These are phyloP conservation scores for Nephrotoma guestfalica DNA, from an alignment of 2,888 invertebrate species.

Conservation along the genomic window DNA sequence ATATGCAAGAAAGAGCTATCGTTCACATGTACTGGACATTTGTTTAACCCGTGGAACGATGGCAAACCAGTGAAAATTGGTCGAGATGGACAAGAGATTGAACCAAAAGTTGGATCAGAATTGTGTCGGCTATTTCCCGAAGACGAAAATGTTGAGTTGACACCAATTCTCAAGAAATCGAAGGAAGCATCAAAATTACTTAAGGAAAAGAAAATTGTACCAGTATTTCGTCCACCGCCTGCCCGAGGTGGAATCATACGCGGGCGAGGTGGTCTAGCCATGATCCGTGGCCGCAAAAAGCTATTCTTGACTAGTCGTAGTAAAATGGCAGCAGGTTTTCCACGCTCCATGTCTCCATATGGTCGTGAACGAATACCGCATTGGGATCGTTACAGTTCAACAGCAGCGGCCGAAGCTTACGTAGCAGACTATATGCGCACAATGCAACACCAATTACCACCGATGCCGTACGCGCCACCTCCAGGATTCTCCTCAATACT, in stretches of 20 bases:
- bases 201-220: conserved; percentile 31
- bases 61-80: conserved; percentile 98
- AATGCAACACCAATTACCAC: conserved; percentile 74
- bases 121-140: conserved; percentile 81
- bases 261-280: neutral
- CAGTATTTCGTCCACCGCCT: conserved; percentile 32
- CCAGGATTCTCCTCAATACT: conserved; percentile 37
- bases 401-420: conserved; percentile 69
- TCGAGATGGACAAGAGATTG: conserved; percentile 97
- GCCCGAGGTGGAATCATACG: conserved; percentile 30
- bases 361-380: conserved; percentile 42
- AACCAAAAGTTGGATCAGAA: conserved; percentile 88
- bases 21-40: conserved; percentile 79
- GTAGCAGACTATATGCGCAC: conserved; percentile 81
- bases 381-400: conserved; percentile 46
- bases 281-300: conserved; percentile 37
- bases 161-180: conserved; percentile 69
- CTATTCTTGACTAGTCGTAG: conserved; percentile 49
- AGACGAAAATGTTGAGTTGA: conserved; percentile 83
- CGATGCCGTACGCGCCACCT: conserved; percentile 71
- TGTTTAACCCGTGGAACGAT: conserved; percentile 97
- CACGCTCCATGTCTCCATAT: conserved; percentile 42
- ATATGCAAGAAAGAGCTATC: conserved; percentile 88
- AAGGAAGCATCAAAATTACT: conserved; percentile 64
- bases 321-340: conserved; percentile 25